These are phyloP conservation scores for Eulemur macaco DNA, from an alignment of 2,113 vertebrate genomes.

Conservation along the genomic window DNA sequence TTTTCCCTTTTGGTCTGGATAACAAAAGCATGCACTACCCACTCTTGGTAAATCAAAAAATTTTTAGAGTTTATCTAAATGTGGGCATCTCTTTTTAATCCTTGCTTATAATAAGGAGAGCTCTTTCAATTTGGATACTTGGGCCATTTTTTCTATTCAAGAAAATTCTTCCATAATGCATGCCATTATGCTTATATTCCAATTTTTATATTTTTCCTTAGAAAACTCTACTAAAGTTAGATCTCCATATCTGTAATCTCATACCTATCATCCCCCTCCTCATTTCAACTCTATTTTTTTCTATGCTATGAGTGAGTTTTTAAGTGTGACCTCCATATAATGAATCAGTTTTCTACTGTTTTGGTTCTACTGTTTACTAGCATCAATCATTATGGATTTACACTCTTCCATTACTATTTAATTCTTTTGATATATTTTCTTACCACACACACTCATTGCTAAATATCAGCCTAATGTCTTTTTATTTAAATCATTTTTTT, in stretches of 20 bases:
- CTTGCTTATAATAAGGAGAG: not conserved
- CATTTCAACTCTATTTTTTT: not conserved
- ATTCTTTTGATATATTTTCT: constrained; percentile 35
- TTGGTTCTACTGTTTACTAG: not conserved
- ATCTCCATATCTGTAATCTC: not conserved
- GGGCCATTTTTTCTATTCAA: not conserved
- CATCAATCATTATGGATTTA: not conserved
- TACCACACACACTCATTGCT: not conserved
- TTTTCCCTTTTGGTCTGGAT: not conserved
- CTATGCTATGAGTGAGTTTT: not conserved
- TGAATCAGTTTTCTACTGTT: not conserved
- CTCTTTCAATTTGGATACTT: not conserved
- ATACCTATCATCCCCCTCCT: not conserved
- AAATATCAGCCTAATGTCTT: not conserved
- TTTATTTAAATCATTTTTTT: constrained; percentile 40
- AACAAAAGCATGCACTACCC: not conserved
- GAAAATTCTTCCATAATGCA: not conserved
- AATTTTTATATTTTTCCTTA: not conserved
- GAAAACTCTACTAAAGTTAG: not conserved
- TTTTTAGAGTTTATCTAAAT: not conserved
- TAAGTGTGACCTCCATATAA: not conserved
- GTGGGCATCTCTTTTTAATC: not conserved
- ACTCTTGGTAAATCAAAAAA: not conserved
- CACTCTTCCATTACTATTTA: constrained; percentile 26
- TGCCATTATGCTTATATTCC: not conserved